Evolutionary conservation across 1,140 invertebrate genomes (phyloP), one percentile per base, ranked within the genome.

Genomic region (Drosophila bocqueti): DNA sequence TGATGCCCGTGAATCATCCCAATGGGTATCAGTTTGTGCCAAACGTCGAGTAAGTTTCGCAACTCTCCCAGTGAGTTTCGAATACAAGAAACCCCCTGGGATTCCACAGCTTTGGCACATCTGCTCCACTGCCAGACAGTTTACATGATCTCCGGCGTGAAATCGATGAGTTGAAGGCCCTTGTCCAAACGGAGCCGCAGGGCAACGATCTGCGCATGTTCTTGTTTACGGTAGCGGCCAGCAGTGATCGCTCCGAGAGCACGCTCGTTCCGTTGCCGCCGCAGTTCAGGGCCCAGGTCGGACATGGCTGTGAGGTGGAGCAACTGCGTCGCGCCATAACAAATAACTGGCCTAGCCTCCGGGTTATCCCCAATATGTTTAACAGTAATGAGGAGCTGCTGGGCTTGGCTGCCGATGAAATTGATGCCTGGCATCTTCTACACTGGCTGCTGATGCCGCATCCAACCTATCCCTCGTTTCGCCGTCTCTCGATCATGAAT

Each of bases 131-230:
- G 15, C 15, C 21, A 1, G 1, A 2, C 0, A 4, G 9, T 0
- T 6, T 57, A 1, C 9, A 0, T 2, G 13, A 3, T 2, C 54
- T 57, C 5, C 36, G 24, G 36, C 15, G 54, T 3, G 3, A 26
- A 3, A 26, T 57, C 11, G 21, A 57, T 2, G 21, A 26, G 6
- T 21, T 57, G 5, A 57, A 57, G 54, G 15, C 21, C 5, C 13
- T 36, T 7, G 15, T 57, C 4, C 36, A 26, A 42, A 26, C 54
- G 4, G 54, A 57, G 21, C 54, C 54, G 54, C 54, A 26, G 7
- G 54, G 54, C 54, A 40, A 38, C 18, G 54, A 57, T 24, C 21
- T 57, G 15, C 54, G 54, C 21, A 40, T 57, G 54, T 15, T 57
- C 36, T 24, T 57, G 15, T 57, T 57, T 5, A 26, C 54, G 54